Conservation (phyloP, 2,797 vertebrate genomes). For the Cossypha heuglini region DNA sequence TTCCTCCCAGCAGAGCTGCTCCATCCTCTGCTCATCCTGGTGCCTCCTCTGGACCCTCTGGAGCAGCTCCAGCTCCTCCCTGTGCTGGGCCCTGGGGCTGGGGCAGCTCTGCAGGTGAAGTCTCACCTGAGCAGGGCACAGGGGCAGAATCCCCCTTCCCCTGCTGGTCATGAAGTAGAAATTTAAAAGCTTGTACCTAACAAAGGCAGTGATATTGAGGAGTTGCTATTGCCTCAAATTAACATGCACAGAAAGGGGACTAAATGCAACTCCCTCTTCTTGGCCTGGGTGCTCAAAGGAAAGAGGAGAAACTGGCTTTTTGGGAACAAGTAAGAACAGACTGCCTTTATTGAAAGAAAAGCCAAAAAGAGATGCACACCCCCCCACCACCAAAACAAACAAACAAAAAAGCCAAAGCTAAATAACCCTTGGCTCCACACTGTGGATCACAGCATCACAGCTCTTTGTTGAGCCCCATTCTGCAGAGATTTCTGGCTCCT, state of each 20-base stretch:
- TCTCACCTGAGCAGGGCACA: neutral
- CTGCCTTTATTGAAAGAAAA: neutral
- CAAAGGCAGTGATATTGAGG: neutral
- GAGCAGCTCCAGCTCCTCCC: neutral
- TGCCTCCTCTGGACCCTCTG: rapidly evolving
- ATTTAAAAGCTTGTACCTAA: neutral
- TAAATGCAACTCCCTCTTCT: neutral
- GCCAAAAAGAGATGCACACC: neutral
- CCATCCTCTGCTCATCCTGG: neutral
- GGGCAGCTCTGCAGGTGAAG: neutral
- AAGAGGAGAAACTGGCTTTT: neutral
- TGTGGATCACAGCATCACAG: neutral
- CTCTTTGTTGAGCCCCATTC: neutral
- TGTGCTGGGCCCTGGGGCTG: neutral
- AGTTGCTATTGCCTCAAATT: neutral
- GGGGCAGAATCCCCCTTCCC: neutral
- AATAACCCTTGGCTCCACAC: neutral
- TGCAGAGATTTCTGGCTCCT: slow-evolving; percentile 37
- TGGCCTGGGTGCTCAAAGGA: neutral
- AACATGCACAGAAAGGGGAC: neutral
- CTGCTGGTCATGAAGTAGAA: neutral
- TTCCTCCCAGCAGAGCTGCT: neutral
- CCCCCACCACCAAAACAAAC: neutral
- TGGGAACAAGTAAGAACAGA: neutral
- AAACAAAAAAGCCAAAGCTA: neutral